Evolutionary conservation across 2,888 invertebrate genomes (phyloP).

Genomic region (Xanthorhoe designata): DNA sequence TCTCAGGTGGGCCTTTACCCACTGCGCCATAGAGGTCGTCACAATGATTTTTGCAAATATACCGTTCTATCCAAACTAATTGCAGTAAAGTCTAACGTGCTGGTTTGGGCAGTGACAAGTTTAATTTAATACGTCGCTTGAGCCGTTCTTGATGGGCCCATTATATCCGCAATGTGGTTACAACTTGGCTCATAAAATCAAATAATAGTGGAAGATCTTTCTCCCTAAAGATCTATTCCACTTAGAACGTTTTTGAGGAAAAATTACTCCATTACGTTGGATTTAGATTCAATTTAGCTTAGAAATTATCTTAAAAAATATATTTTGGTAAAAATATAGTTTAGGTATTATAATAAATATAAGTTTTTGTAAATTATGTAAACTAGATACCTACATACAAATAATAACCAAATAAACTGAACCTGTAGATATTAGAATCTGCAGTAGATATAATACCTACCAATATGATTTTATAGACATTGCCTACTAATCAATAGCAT

Average conservation of each 20-base stretch:
- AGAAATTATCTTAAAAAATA: background rate
- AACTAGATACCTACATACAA: too few species aligned
- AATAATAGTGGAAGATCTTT: constrained; percentile 45
- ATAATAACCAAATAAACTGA: too few species aligned
- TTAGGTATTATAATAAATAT: too few species aligned
- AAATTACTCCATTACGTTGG: background rate
- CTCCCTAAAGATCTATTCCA: constrained; percentile 13
- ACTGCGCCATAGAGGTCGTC: too few species aligned
- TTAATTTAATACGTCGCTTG: constrained; percentile 42
- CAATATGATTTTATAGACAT: too few species aligned
- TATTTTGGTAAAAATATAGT: background rate
- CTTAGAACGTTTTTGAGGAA: constrained; percentile 11
- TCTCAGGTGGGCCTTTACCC: too few species aligned
- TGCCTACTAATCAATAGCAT: too few species aligned
- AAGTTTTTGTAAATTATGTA: too few species aligned
- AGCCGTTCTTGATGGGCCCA: constrained; percentile 43
- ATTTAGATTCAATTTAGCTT: background rate
- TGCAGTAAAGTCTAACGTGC: constrained; percentile 37
- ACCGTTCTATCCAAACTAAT: constrained; percentile 36
- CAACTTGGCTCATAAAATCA: constrained; percentile 50
- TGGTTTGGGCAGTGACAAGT: constrained; percentile 35
- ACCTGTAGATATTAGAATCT: too few species aligned
- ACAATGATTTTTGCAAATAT: too few species aligned
- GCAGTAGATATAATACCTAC: too few species aligned
- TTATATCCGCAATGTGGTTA: constrained; percentile 46